These are phyloP conservation scores for Enteromius argenteus DNA, from an alignment of 2,797 vertebrate species.

Conservation along the genomic window DNA sequence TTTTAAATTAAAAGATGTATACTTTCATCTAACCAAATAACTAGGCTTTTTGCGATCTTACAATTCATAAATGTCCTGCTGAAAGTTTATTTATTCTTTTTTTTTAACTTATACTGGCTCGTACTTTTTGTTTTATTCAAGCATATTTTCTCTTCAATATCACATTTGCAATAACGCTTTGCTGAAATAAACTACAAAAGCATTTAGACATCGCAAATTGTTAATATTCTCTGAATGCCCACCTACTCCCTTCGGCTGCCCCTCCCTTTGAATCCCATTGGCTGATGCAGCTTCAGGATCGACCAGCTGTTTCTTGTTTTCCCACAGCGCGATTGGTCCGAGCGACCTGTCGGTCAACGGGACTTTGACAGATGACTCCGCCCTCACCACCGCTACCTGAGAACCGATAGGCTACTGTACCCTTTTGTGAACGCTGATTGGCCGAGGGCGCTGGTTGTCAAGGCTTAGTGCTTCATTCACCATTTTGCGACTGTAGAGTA, in stretches of 20 bases:
- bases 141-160: neutral
- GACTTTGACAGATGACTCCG: conserved; percentile 70
- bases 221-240: conserved; percentile 47
- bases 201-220: conserved; percentile 37
- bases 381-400: conserved; percentile 57
- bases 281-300: conserved; percentile 75
- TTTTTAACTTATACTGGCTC: neutral
- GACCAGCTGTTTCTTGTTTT: conserved; percentile 81
- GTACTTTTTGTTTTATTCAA: neutral
- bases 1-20: neutral
- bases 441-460: conserved; percentile 85
- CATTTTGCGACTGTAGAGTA: conserved; percentile 97
- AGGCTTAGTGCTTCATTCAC: conserved; percentile 95
- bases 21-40: neutral
- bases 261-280: conserved; percentile 73
- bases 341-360: conserved; percentile 66
- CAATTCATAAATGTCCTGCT: neutral
- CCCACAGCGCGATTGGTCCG: conserved; percentile 77
- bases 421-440: conserved; percentile 80
- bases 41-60: neutral
- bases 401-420: conserved; percentile 83
- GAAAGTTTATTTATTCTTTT: neutral
- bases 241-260: conserved; percentile 64
- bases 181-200: neutral
- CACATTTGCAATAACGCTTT: neutral